phyloP scores from a whole-genome alignment of 2,797 vertebrate species.

The Simalia tracyae region DNA sequence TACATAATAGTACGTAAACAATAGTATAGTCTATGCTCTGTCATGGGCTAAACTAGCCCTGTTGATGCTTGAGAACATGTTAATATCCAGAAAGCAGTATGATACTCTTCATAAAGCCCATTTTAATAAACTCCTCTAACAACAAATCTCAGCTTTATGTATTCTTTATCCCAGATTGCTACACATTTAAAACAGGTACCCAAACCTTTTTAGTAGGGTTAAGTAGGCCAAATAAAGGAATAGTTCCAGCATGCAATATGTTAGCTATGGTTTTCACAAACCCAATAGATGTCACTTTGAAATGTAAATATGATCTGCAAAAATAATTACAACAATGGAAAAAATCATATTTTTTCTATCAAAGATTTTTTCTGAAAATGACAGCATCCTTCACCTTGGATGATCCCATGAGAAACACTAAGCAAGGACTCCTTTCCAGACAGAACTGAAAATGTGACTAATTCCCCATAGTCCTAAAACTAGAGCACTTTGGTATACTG shows the following conservation, averaged over 20 bases:
- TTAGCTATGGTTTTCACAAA: neutral
- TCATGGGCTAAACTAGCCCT: neutral
- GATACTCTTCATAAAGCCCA: neutral
- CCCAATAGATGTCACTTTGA: neutral
- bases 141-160: neutral
- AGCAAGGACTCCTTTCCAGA: neutral
- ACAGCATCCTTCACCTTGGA: neutral
- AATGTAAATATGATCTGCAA: neutral
- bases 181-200: neutral
- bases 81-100: neutral
- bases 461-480: neutral
- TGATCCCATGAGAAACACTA: neutral
- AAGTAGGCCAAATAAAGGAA: neutral
- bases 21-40: no score
- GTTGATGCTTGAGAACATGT: neutral
- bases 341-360: neutral
- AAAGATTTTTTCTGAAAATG: neutral
- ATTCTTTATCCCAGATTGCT: neutral
- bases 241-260: neutral
- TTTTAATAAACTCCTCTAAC: neutral
- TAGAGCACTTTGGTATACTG: neutral
- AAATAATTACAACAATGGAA: neutral
- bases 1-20: neutral
- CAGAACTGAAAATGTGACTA: neutral
- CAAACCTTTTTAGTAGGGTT: fast-evolving